Evolutionary conservation across 2,888 invertebrate genomes (phyloP).

Genomic region (Pammene aurita): DNA sequence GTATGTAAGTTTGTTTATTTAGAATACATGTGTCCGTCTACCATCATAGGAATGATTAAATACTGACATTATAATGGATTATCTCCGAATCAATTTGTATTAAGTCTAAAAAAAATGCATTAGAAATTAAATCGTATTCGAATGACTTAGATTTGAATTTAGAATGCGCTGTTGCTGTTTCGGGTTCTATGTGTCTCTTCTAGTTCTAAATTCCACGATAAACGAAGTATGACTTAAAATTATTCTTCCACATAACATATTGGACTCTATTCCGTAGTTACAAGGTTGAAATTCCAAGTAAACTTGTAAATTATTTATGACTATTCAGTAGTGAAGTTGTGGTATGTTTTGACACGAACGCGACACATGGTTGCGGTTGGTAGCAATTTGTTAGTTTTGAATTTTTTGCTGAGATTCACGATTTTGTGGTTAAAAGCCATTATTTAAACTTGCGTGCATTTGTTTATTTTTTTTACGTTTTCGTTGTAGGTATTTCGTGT

Average conservation of each 20-base stretch:
- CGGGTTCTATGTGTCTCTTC: neutral
- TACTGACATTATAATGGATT: too few species aligned
- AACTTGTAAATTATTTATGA: neutral
- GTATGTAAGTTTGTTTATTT: slow-evolving; percentile 8
- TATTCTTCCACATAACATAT: neutral
- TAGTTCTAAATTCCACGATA: neutral
- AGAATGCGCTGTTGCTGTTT: neutral
- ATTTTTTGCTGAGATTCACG: slow-evolving; percentile 1
- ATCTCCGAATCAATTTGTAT: neutral
- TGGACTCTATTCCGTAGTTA: neutral
- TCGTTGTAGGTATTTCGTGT: too few species aligned
- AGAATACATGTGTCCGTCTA: neutral
- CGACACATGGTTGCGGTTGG: slow-evolving; percentile 16
- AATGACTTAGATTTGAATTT: neutral
- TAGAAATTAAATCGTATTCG: neutral
- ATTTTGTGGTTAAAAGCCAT: slow-evolving; percentile 14
- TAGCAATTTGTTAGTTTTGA: slow-evolving; percentile 17
- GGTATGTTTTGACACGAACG: slow-evolving; percentile 22
- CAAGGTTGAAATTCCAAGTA: neutral
- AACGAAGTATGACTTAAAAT: neutral
- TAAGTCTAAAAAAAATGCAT: neutral
- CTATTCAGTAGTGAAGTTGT: neutral
- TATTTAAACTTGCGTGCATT: neutral
- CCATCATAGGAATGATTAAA: slow-evolving; percentile 11
- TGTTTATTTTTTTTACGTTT: too few species aligned